Evolutionary conservation across 2,888 invertebrate species (phyloP).

Genomic region (Coecobrya sp.): DNA sequence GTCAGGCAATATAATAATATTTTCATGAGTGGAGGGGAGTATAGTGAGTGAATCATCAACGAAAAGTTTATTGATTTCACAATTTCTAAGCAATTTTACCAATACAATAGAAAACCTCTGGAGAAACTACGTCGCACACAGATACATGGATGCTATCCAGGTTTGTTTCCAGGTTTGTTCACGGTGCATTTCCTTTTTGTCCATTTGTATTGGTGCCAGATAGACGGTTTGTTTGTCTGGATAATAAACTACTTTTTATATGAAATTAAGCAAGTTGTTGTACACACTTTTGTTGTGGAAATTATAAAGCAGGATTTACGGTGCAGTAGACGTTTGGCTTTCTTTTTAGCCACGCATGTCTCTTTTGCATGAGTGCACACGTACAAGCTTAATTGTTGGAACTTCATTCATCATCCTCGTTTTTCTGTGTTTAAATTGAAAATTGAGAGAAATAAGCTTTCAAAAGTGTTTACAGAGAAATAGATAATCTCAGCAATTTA

Average conservation of each 20-base stretch:
- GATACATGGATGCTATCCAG: not conserved
- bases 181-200: not conserved
- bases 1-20: not conserved
- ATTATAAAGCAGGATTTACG: not conserved
- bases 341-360: not conserved
- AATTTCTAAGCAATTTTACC: not conserved
- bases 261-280: not conserved
- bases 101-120: not conserved
- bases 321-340: not conserved
- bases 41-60: conserved; percentile 1
- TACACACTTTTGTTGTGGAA: not conserved
- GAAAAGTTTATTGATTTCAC: conserved; percentile 47
- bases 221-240: not conserved
- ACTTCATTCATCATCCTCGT: too few relatives aligned
- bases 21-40: not conserved
- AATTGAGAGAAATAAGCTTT: not conserved
- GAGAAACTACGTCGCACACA: not conserved
- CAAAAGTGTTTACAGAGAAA: too few relatives aligned
- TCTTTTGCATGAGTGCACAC: not conserved
- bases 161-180: not conserved
- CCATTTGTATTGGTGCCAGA: not conserved
- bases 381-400: too few relatives aligned
- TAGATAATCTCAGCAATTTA: not conserved
- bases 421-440: not conserved
- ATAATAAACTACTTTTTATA: not conserved